These are phyloP conservation scores for Plagodis dolabraria DNA, from an alignment of 2,888 invertebrate genomes.

Conservation along the genomic window DNA sequence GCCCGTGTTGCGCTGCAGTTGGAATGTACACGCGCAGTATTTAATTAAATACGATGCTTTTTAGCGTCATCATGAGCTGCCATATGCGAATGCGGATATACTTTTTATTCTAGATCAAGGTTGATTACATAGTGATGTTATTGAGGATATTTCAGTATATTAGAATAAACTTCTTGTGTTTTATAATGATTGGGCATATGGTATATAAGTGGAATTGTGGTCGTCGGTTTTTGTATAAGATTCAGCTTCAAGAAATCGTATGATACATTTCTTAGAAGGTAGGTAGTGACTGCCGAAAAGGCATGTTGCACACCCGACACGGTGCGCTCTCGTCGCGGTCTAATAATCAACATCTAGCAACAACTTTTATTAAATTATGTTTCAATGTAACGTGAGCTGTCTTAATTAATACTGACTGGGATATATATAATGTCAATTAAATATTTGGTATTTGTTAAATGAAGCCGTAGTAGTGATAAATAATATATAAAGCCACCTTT, in stretches of 20 bases:
- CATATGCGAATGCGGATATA: no score
- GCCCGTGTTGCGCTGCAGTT: neutral
- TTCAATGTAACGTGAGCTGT: constrained; percentile 9
- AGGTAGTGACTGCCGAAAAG: constrained; percentile 26
- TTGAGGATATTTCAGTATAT: no score
- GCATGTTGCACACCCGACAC: constrained; percentile 37
- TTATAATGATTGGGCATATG: no score
- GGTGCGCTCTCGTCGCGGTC: constrained; percentile 37
- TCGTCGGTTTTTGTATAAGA: no score
- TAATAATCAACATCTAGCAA: constrained; percentile 33
- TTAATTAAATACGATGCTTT: neutral
- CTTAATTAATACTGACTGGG: neutral
- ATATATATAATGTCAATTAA: no score
- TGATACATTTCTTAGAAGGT: no score
- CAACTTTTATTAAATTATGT: constrained; percentile 27
- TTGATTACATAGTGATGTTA: no score
- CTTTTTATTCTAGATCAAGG: no score
- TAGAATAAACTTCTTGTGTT: no score
- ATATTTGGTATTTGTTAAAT: neutral
- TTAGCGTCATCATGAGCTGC: neutral
- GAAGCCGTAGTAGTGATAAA: neutral
- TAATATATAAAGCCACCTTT: no score
- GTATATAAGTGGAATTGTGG: no score
- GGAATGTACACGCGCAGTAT: constrained; percentile 7
- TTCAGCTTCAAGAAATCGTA: no score